Base-by-base conservation (phyloP, 2,113 vertebrate genomes). In the Macaca mulatta region DNA sequence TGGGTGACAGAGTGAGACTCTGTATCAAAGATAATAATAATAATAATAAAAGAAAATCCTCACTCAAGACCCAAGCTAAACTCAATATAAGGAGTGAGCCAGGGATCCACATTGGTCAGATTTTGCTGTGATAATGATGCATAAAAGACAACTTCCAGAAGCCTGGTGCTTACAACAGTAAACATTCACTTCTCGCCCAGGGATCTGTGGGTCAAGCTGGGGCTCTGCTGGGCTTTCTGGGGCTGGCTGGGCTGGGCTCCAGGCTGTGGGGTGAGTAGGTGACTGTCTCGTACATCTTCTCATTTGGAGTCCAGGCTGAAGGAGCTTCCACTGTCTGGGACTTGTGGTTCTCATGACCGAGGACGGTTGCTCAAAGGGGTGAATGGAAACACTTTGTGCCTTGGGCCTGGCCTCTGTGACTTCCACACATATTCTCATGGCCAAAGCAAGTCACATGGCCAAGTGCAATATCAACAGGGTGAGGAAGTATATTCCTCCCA, bases 381-480 rank as follows among this genome's bases (percentile, higher is more conserved):
- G n/a, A 88, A 74, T 83, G 64, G 69, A 92, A 86, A 75, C 14
- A 52, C 57, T 90, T 23, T 2, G 18, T 92, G 32, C 43, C 67
- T 93, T 69, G 9, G 89, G 74, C 48, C 90, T 89, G 48, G 67
- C 89, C 23, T 50, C 74, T 85, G 81, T 77, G 57, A 55, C 52
- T 97, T 90, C 96, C 52, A 92, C 35, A 25, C n/a, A 14, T 32
- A 84, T n/a, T 78, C 64, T 90, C 77, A 75, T 81, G 67, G 59
- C 82, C 50, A 87, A 72, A 67, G 43, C 84, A 48, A 87, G 87
- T 96, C 96, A 94, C 67, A 32, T 86, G 96, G 40, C 84, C 77
- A 94, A 89, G 57, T n/a, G 18, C 40, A 79, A 11, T 69, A 94
- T 97, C 96, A 97, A 96, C 93, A 95, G 72, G 32, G 85, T 94